Base-by-base conservation (phyloP, 2,888 invertebrate genomes). In the Biston stratarius region DNA sequence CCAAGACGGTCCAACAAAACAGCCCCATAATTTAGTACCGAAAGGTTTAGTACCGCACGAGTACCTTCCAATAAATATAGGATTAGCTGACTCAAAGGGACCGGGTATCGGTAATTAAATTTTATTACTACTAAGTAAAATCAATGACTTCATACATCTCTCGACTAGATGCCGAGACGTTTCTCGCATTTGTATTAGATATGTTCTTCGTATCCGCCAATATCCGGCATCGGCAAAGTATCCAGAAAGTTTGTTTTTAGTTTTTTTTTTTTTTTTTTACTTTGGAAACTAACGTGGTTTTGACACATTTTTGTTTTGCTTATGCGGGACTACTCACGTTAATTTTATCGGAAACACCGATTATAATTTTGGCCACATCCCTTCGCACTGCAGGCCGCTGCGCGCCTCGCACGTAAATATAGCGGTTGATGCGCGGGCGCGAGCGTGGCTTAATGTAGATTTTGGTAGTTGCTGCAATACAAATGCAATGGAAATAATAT, bases 71-170 rank as follows among this genome's bases (percentile, higher is more conserved):
- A 90, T 91, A 90, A 90, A 90, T 90, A 84, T 88, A 79, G 79
- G 86, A 87, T 90, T 86, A 89, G 82, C 82, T 76, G 85, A 84
- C 73, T 76, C 66, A 67, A 71, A 71, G 74, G 77, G 67, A 62
- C 69, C 52, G 56, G 61, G 62, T 53, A 67, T 55, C 24, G 72
- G 79, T 88, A 88, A 90, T 89, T 88, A 87, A 86, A 87, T 86
- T 89, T 86, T 88, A 90, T 87, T 84, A 75, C 80, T 56, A 65
- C 73, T 82, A 85, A 87, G 84, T 86, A 81, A 83, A 86, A 89
- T 88, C 82, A 77, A 89, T 85, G 84, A 82, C 78, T 78, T 78
- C 80, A 81, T 83, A 81, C 76, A 70, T 83, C 72, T 70, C 61
- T 67, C 62, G 64, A 70, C 71, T 71, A 75, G 70, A 65, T 47